These are phyloP conservation scores for Lobophora halterata DNA, from an alignment of 2,888 invertebrate genomes.

Conservation along the genomic window DNA sequence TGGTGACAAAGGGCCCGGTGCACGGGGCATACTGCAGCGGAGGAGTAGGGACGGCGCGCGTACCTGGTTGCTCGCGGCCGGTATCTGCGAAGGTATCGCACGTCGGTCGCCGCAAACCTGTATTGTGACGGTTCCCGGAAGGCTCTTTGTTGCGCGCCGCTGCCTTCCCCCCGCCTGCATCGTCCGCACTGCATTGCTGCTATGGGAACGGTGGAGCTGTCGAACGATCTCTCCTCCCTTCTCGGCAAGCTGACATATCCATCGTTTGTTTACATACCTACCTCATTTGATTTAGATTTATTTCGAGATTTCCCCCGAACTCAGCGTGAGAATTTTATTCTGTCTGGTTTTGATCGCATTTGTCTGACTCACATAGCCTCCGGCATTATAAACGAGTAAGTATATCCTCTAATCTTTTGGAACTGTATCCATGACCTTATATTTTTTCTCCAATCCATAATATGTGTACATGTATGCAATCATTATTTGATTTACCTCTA, in stretches of 20 bases:
- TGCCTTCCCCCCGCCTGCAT: constrained; percentile 44
- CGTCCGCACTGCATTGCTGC: constrained; percentile 43
- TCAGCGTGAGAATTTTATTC: constrained; percentile 6
- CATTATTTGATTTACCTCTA: too few relatives aligned
- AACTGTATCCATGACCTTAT: too few relatives aligned
- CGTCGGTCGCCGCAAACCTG: constrained; percentile 75
- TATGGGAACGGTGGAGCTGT: too few relatives aligned
- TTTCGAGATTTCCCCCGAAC: constrained; percentile 9
- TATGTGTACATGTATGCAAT: too few relatives aligned
- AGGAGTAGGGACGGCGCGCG: constrained; percentile 38
- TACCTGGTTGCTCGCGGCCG: constrained; percentile 61
- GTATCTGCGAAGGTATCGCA: constrained; percentile 80
- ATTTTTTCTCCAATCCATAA: too few relatives aligned
- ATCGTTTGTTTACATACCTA: constrained; percentile 8
- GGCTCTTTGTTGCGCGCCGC: constrained; percentile 74
- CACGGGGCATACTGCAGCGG: constrained; percentile 15
- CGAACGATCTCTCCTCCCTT: constrained; percentile 42
- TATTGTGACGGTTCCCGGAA: constrained; percentile 79
- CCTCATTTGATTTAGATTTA: constrained; percentile 11
- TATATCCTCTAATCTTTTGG: too few relatives aligned
- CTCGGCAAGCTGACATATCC: constrained; percentile 35
- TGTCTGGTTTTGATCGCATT: background rate
- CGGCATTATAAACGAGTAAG: background rate
- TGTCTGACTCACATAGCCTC: background rate
- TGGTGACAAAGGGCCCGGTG: constrained; percentile 60